Percentiles rank a stretch among this genome's conserved stretches.
These are phyloP conservation scores for Sylvia atricapilla DNA, from an alignment of 2,113 vertebrate species.

Conservation along the genomic window DNA sequence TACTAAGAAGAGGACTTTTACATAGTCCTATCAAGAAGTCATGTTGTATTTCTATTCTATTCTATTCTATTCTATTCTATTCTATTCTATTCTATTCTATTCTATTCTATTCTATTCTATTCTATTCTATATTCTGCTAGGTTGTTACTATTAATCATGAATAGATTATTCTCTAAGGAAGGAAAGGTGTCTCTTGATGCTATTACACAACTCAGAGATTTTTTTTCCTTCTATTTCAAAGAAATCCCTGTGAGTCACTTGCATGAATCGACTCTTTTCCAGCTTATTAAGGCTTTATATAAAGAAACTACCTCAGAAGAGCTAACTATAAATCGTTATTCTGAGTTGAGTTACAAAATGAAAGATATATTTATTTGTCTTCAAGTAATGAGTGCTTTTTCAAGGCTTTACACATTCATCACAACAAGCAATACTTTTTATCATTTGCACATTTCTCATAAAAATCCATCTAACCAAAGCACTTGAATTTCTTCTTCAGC, in stretches of 20 bases:
- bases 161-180: not conserved
- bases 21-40: not conserved
- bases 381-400: not conserved
- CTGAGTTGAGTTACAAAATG: not conserved
- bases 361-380: not conserved
- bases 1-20: not conserved
- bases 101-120: no score
- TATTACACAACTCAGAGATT: accelerated
- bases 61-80: no score
- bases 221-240: not conserved
- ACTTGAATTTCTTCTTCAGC: not conserved
- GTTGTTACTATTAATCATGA: not conserved
- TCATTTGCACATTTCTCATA: not conserved
- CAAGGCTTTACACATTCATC: not conserved
- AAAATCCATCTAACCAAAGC: not conserved
- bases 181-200: not conserved
- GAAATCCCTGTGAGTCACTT: not conserved
- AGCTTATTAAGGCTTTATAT: not conserved
- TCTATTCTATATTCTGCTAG: not conserved
- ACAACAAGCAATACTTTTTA: not conserved
- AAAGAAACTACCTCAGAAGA: not conserved
- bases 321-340: not conserved
- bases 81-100: no score
- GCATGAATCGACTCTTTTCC: not conserved
- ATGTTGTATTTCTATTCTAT: not conserved